Base-by-base conservation (phyloP, 1,140 invertebrate species). In the Ooceraea biroi region DNA sequence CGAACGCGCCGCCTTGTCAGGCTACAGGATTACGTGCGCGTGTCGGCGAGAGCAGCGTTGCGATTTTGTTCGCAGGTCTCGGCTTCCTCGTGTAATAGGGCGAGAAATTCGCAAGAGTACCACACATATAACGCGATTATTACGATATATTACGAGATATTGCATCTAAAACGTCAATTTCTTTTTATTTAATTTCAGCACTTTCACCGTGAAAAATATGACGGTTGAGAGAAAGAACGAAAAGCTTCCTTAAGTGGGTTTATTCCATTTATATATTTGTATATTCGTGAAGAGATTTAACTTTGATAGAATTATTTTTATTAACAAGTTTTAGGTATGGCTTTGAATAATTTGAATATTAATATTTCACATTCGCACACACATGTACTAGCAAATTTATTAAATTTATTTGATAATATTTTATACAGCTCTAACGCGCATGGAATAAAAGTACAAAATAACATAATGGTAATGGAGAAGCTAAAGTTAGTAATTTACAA, bases 21-120 rank as follows among this genome's bases (percentile, higher is more conserved):
- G 44, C 60, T 76, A 46, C 52, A 71, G 25, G 58, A 82, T 82
- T 82, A 76, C 69, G 48, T 60, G 80, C 55, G 69, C 57, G 71
- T 82, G 57, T 60, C 74, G 17, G 22, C n/a, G n/a, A n/a, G 14
- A 41, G 48, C 55, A 82, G 4, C 7, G 4, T 17, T 4, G 66
- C 48, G 17, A 69, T 46, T 52, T 69, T 69, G 19, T 27, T 55
- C 52, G 27, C 25, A 55, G 22, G 30, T 17, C 17, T 14, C 46
- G 7, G 25, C 48, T 4, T 19, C 2, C 22, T 14, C 19, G 14
- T 19, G 52, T 19, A 19, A 19, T 17, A 7, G 4, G 0, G n/a
- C 12, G 41, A 3, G 27, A 36, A 63, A 63, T 76, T 63, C 27
- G 10, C 12, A 3, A 22, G 8, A 4, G 8, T 36, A 76, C 19